Evolutionary conservation across 2,888 invertebrate species (phyloP).

Genomic region (Volucella bombylans): DNA sequence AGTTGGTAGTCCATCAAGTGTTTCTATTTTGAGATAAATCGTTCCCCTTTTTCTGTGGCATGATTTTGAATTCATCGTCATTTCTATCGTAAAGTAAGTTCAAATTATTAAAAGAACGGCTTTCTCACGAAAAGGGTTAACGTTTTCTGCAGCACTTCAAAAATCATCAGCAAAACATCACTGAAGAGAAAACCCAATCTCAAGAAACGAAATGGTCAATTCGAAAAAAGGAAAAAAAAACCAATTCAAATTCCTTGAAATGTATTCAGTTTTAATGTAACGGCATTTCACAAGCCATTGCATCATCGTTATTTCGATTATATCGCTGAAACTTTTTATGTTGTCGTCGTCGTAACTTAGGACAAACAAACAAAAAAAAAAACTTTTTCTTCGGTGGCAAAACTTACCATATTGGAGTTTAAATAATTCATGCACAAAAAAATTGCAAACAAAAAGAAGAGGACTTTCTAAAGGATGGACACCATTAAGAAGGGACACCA

Average conservation of each 20-base stretch:
- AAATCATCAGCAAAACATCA: too few relatives aligned
- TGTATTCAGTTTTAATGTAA: constrained; percentile 45
- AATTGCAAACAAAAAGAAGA: constrained; percentile 4
- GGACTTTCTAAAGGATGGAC: constrained; percentile 6
- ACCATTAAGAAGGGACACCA: constrained; percentile 21
- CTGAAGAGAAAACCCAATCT: too few relatives aligned
- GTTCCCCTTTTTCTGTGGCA: too few relatives aligned
- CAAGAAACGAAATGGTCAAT: neutral
- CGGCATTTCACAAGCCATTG: constrained; percentile 52
- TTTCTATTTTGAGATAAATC: too few relatives aligned
- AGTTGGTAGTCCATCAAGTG: too few relatives aligned
- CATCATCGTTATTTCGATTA: constrained; percentile 55
- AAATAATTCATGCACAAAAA: constrained; percentile 67
- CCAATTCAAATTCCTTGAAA: constrained; percentile 8
- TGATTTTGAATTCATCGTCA: too few relatives aligned
- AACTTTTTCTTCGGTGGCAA: constrained; percentile 31
- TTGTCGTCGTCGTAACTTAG: constrained; percentile 27
- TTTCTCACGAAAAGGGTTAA: too few relatives aligned
- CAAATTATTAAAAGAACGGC: too few relatives aligned
- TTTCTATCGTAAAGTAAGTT: too few relatives aligned
- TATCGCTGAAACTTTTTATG: constrained; percentile 52
- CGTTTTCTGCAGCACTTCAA: too few relatives aligned
- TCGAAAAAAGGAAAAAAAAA: neutral
- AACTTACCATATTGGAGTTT: constrained; percentile 58
- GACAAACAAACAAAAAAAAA: constrained; percentile 28